Percentiles rank a stretch among this genome's conserved stretches.
Evolutionary conservation across 2,113 vertebrate genomes (phyloP).

Genomic region (Macquaria ambigua): DNA sequence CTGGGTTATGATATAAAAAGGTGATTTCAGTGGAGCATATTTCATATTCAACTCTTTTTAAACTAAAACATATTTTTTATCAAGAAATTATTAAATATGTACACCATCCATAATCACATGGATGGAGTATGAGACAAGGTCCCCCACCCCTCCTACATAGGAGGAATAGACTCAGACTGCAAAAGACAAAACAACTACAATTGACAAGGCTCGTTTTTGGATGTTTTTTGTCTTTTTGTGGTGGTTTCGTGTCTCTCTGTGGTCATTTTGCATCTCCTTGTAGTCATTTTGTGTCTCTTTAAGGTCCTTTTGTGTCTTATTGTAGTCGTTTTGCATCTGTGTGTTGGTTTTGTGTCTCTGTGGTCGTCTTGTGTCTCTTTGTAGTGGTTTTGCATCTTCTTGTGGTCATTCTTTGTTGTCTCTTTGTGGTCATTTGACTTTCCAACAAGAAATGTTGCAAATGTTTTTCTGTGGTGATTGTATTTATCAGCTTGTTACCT

Average conservation of each 20-base stretch:
- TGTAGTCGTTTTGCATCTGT: background rate
- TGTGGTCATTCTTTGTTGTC: background rate
- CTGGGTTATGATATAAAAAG: background rate
- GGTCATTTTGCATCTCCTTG: background rate
- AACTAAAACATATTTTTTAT: background rate
- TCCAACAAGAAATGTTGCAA: no score
- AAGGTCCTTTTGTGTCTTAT: no score
- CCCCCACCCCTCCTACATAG: no score
- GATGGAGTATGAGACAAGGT: background rate
- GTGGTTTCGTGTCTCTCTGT: background rate
- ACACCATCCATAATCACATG: background rate
- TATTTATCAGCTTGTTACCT: conserved; percentile 80
- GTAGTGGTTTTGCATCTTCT: background rate
- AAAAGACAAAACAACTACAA: background rate
- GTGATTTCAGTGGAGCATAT: background rate
- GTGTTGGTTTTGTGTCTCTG: background rate
- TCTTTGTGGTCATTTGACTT: background rate
- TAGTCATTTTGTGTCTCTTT: background rate
- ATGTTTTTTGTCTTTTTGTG: background rate
- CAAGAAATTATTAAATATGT: background rate
- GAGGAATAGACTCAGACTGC: background rate
- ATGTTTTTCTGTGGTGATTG: background rate
- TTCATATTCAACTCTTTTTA: background rate
- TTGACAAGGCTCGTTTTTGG: background rate
- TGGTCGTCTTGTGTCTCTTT: background rate